Conservation (phyloP, 1,140 invertebrate species). For the Contarinia nasturtii region DNA sequence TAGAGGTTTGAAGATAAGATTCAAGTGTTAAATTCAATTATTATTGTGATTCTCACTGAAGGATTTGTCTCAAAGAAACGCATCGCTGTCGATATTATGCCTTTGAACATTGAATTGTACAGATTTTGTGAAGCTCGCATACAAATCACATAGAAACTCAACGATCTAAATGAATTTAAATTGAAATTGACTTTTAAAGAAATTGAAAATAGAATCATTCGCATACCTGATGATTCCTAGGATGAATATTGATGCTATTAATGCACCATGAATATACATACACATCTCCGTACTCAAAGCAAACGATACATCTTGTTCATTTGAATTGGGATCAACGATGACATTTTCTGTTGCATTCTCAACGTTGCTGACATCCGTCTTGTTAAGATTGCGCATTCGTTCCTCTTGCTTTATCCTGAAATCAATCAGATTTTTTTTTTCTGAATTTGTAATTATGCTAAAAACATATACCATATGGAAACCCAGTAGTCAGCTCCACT, state of each 20-base stretch:
- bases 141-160: conserved; percentile 32
- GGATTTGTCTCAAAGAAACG: conserved; percentile 41
- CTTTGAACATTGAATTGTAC: conserved; percentile 43
- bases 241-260: not conserved
- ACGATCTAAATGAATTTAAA: conserved; percentile 19
- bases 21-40: conserved; percentile 1
- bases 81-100: conserved; percentile 34
- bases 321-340: not conserved
- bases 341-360: not conserved
- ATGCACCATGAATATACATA: not conserved
- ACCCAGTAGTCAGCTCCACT: conserved; percentile 59
- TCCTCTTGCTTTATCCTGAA: conserved; percentile 23
- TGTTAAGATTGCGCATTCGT: no score
- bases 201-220: not conserved
- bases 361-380: no score
- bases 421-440: not conserved
- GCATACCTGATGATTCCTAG: not conserved
- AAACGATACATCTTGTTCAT: not conserved
- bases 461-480: conserved; percentile 50
- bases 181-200: not conserved
- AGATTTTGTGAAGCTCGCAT: conserved; percentile 44
- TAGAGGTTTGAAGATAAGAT: conserved; percentile 51
- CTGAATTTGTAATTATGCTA: not conserved
- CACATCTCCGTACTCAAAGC: not conserved
- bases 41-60: no score